Conservation (phyloP, 2,888 invertebrate species). For the Nasonovia ribisnigri region DNA sequence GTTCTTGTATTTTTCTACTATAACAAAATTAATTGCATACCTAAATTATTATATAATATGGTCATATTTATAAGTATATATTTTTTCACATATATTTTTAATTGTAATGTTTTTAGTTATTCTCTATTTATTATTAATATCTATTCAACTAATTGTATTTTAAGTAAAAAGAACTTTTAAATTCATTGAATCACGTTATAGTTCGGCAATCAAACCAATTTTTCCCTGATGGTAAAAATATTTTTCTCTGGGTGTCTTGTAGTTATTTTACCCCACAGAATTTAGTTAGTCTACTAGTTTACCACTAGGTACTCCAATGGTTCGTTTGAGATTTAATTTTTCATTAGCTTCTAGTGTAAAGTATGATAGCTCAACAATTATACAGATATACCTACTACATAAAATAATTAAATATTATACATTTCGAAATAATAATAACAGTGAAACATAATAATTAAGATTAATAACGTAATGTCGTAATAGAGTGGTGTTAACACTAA, state of each 20-base stretch:
- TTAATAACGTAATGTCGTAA: too few relatives aligned
- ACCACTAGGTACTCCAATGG: neutral
- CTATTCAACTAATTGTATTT: neutral
- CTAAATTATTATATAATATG: neutral
- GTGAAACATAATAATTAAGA: too few relatives aligned
- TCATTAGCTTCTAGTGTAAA: too few relatives aligned
- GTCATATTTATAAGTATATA: neutral
- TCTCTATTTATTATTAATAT: neutral
- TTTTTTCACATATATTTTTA: neutral
- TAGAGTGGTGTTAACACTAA: too few relatives aligned
- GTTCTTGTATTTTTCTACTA: neutral
- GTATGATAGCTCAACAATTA: too few relatives aligned
- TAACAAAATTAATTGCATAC: neutral
- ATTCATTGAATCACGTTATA: neutral
- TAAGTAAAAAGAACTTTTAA: neutral
- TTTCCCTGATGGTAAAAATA: neutral
- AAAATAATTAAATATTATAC: too few relatives aligned
- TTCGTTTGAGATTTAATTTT: too few relatives aligned
- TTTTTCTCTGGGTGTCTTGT: neutral
- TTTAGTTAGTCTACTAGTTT: neutral
- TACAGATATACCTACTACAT: too few relatives aligned
- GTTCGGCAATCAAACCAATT: neutral
- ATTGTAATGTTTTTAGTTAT: too few relatives aligned
- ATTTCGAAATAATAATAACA: too few relatives aligned
- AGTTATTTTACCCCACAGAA: neutral